Base-by-base conservation (phyloP, 2,113 vertebrate species). In the Synodontis membranacea region DNA sequence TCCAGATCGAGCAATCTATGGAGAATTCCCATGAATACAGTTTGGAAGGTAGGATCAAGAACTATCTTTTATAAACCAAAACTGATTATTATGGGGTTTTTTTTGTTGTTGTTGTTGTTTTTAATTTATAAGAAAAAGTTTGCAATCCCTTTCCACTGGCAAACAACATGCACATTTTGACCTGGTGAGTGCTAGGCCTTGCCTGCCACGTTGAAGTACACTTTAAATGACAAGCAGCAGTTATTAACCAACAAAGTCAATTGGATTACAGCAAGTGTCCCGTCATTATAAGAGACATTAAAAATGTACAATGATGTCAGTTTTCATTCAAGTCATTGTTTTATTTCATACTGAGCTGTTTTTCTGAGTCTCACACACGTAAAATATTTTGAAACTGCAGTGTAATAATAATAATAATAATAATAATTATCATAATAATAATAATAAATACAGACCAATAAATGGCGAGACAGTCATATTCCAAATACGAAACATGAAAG, bases 401-500 rank as follows among this genome's bases (percentile, higher is more conserved):
- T 66, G 34, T 21, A 42, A 66, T 39, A 23, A 9, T 80, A 34
- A 21, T 70, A 31, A 46, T 80, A 21, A 83, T 58, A 70, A 31
- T 83, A 7, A 6, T 37, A 50, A 5, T 48, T n/a, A 31, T 52
- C 46, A 23, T 15, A 70, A 54, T 83, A 79, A 34, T 48, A 79
- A 21, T 86, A 64, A 23, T 46, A 54, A 34, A 5, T 31, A 50
- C 34, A n/a, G 34, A 70, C 44, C 46, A 86, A 72, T 83, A 44
- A 88, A 80, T n/a, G 79, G 28, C 81, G 31, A 75, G 46, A 85
- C 50, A 42, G 15, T 66, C 34, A 68, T 42, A 23, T 21, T 76
- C 39, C 60, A 83, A 87, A 83, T 37, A 84, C 52, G 56, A 89
- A 76, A 87, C 50, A 64, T 78, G 44, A 76, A 83, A 50, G 58